A percentile compares a stretch with the other conserved stretches of the same genome.
Conservation (phyloP, 35 echinoderm and acorn worm genomes). For the Stichopus chloronotus region DNA sequence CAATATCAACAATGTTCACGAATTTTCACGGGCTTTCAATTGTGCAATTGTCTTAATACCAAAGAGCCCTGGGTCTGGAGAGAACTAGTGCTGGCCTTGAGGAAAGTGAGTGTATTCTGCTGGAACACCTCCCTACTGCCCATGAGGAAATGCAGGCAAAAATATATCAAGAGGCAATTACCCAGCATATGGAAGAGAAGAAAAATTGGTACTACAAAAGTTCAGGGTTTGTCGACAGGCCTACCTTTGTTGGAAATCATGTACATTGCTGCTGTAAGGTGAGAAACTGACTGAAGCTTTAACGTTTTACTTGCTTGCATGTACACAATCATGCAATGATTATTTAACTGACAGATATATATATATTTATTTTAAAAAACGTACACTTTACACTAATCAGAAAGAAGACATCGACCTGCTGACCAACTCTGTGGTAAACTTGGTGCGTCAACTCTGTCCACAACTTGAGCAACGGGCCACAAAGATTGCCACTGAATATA, state of each 20-base stretch:
- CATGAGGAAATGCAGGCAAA: no score
- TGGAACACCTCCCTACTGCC: background rate
- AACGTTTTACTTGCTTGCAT: background rate
- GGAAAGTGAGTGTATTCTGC: background rate
- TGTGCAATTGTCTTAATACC: background rate
- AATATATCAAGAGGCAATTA: background rate
- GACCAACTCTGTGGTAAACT: background rate
- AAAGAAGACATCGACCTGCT: slow-evolving; percentile 49
- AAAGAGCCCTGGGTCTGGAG: background rate
- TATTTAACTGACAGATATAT: background rate
- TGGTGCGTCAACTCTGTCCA: background rate
- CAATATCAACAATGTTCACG: background rate
- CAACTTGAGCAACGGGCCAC: background rate
- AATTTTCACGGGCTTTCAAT: background rate
- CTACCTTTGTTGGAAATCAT: slow-evolving; percentile 79
- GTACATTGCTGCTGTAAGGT: slow-evolving; percentile 62
- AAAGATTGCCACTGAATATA: background rate
- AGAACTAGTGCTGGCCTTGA: background rate
- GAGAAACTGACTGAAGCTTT: background rate
- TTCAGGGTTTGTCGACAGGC: slow-evolving; percentile 40
- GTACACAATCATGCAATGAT: background rate
- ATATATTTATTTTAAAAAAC: background rate
- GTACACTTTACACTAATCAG: background rate
- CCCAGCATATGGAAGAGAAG: no score
- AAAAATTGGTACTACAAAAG: background rate